These are phyloP conservation scores for Phylloscopus whistleri DNA, from an alignment of 2,113 vertebrate species.

Conservation along the genomic window DNA sequence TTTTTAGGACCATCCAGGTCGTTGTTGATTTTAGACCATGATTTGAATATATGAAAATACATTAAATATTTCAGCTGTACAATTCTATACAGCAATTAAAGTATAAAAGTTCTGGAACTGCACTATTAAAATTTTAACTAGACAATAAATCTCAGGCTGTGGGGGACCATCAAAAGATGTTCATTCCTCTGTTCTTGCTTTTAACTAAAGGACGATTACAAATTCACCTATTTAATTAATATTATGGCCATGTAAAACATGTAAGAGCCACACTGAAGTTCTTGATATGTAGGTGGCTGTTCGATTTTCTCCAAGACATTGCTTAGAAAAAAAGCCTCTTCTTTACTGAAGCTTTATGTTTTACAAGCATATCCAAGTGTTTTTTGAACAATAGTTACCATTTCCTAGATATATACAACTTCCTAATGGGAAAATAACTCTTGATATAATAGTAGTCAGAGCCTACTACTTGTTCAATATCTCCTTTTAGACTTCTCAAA, in stretches of 20 bases:
- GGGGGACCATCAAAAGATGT: constrained; percentile 56
- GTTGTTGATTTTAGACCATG: constrained; percentile 36
- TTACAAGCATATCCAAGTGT: neutral
- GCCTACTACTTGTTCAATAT: neutral
- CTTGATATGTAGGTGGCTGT: neutral
- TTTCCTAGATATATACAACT: neutral
- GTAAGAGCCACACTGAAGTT: neutral
- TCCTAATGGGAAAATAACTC: neutral
- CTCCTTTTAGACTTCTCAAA: constrained; percentile 1
- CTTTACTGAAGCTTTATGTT: neutral
- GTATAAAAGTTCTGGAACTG: constrained; percentile 63
- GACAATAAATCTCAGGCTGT: constrained; percentile 71
- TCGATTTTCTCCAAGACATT: constrained; percentile 16
- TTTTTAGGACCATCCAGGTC: neutral
- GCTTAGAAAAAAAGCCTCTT: neutral
- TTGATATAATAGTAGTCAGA: neutral
- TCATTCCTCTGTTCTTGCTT: constrained; percentile 61
- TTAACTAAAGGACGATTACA: constrained; percentile 58
- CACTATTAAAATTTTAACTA: constrained; percentile 74
- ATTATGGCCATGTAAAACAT: constrained; percentile 2
- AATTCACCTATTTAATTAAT: constrained; percentile 58
- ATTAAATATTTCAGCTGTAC: constrained; percentile 62
- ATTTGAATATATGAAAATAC: constrained; percentile 65
- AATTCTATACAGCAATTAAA: constrained; percentile 65
- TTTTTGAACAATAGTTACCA: neutral